phyloP scores from a whole-genome alignment of 2,888 invertebrate species.

The Epinotia demarniana region DNA sequence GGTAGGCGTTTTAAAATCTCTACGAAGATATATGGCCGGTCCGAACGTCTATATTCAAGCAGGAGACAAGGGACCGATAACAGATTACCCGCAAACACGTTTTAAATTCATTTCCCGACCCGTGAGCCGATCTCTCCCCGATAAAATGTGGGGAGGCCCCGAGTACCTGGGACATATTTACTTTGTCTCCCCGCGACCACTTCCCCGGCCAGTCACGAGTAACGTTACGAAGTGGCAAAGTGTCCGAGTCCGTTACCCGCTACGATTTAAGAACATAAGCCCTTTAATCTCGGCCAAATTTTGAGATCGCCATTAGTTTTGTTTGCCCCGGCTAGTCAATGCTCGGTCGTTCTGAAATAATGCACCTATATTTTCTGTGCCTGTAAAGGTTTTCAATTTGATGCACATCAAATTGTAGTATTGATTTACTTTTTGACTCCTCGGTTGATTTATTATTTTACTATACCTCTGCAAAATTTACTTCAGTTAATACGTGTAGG shows the following conservation, averaged over 20 bases:
- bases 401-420: neutral
- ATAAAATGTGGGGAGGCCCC: constrained; percentile 83
- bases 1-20: constrained; percentile 66
- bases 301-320: constrained; percentile 36
- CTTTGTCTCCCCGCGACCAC: constrained; percentile 82
- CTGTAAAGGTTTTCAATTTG: neutral
- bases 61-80: constrained; percentile 84
- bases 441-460: neutral
- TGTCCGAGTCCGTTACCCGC: constrained; percentile 78
- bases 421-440: neutral
- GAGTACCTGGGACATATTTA: constrained; percentile 83
- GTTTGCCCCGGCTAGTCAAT: constrained; percentile 17
- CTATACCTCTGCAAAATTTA: neutral
- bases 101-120: constrained; percentile 85
- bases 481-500: too few relatives aligned
- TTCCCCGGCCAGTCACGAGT: constrained; percentile 78
- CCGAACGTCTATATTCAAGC: constrained; percentile 81
- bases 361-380: neutral
- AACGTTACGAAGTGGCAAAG: constrained; percentile 82
- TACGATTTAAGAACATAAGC: constrained; percentile 79
- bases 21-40: constrained; percentile 68
- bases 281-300: constrained; percentile 45
- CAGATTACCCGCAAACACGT: constrained; percentile 85
- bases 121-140: constrained; percentile 82
- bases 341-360: constrained; percentile 19